Base-by-base conservation (phyloP, 1,140 invertebrate species). In the Drosophila bipectinata region DNA sequence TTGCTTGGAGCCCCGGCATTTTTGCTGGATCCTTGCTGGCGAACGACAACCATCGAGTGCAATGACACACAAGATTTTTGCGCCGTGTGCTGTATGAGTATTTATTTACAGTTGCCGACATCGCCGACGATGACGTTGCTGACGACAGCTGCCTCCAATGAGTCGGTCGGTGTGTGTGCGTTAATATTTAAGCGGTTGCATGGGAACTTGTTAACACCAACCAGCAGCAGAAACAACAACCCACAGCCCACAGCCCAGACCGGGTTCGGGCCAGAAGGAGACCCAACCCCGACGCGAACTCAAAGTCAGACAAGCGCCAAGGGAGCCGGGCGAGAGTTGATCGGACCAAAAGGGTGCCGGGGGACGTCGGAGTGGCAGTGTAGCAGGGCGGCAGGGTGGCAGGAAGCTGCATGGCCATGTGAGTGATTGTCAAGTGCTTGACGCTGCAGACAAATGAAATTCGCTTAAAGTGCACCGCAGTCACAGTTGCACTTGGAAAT, bases 391-490 rank as follows among this genome's bases (percentile, higher is more conserved):
- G 18, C 12, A 18, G 32, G 24, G 39, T 37, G 34, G 64, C 64
- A 75, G 82, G 78, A 87, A 69, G 83, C 75, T 87, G 75, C 81
- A 82, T 61, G 69, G 83, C 78, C 78, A 88, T 79, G 83, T 88
- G 83, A 88, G 83, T 88, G 83, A 88, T 88, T 88, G 83, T 88
- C 83, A 88, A 88, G 83, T 88, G 83, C 79, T 88, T 88, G 83
- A 88, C 83, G 83, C 83, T 83, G 83, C 83, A 88, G 83, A 88
- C 83, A 88, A 88, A 88, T 88, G 76, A 88, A 88, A 88, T 88
- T 88, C 83, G 79, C 83, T 88, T 88, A 88, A 89, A 88, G 83
- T 79, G 55, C 80, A 76, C 60, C 75, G 58, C 74, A 28, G 60
- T 55, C 26, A 41, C 63, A 26, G 56, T 59, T 56, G 49, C 61